Conservation (phyloP, 2,797 vertebrate species). For the Echeneis naucrates region DNA sequence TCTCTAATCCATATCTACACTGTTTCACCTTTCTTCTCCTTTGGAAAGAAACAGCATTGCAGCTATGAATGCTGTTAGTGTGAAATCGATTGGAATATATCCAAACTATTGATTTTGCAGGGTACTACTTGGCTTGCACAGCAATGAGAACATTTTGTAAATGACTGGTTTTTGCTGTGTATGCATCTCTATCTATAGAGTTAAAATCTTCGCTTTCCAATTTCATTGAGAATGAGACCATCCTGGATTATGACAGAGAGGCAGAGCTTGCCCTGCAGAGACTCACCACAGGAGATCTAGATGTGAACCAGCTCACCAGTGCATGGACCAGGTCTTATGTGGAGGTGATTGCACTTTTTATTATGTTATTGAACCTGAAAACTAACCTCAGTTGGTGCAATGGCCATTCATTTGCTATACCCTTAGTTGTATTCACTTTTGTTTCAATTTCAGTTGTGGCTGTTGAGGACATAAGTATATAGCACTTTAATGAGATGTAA, state of each 20-base stretch:
- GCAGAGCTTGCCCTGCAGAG: conserved; percentile 91
- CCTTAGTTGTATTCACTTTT: not conserved
- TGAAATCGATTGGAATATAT: conserved; percentile 6
- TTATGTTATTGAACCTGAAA: not conserved
- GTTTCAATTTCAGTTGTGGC: too few species aligned
- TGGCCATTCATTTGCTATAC: not conserved
- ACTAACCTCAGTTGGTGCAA: not conserved
- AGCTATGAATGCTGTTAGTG: not conserved
- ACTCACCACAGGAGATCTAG: conserved; percentile 86
- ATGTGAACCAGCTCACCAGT: conserved; percentile 88
- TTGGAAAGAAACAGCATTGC: too few species aligned
- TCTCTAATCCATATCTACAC: not conserved
- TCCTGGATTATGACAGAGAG: conserved; percentile 88
- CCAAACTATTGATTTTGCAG: not conserved
- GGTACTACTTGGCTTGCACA: not conserved
- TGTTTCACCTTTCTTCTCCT: too few species aligned
- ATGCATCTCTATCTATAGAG: conserved; percentile 75
- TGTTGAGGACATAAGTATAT: not conserved
- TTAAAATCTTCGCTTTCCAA: conserved; percentile 87
- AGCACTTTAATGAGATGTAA: not conserved
- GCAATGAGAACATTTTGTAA: not conserved
- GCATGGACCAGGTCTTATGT: conserved; percentile 92
- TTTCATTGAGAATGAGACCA: conserved; percentile 90
- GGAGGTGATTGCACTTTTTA: conserved; percentile 85
- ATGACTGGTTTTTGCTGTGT: not conserved